Base-by-base conservation (phyloP, 2,113 vertebrate genomes). In the Anser brachyrhynchus region DNA sequence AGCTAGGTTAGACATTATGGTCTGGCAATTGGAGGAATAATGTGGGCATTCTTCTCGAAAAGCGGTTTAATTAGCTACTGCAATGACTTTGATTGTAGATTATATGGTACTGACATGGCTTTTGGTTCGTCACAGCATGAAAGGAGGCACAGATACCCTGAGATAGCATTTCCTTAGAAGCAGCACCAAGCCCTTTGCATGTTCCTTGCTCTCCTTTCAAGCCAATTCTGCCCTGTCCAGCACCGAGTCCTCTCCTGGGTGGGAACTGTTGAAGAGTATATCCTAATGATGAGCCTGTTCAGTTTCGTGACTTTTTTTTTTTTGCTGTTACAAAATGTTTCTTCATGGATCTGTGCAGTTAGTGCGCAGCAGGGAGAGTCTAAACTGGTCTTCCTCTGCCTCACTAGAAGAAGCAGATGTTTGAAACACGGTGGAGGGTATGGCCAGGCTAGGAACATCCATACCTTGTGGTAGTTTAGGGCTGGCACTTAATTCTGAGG, bases 101-200 rank as follows among this genome's bases (percentile, higher is more conserved):
- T 76, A 4, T 58, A 19, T 59, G 54, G 35, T n/a, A 43, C 46
- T 69, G 46, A n/a, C 3, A 5, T 49, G 43, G 29, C 37, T 14
- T 62, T 80, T 1, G 3, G 21, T 66, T 58, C 0, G 0, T 79
- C 41, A 18, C n/a, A 55, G 41, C 23, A 8, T 31, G 65, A 33
- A 37, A 52, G 29, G 26, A 61, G 35, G 46, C 8, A 43, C 46
- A 77, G 22, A 43, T 35, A 71, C 43, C 43, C 35, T 2, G 1
- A 58, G 44, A 55, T 17, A 9, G 13, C 11, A 5, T 70, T 55
- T 64, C 6, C 7, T 71, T 35, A 46, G 61, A 31, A 79, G 46
- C 8, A 28, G 6, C 64, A 33, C 9, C 21, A 10, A 11, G 8
- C 35, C 35, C 31, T 82, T 33, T 2, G 1, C 2, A 0, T 26